Evolutionary conservation across 2,888 invertebrate species (phyloP), one percentile per base, ranked within the genome.

Genomic region (Tigriopus californicus): DNA sequence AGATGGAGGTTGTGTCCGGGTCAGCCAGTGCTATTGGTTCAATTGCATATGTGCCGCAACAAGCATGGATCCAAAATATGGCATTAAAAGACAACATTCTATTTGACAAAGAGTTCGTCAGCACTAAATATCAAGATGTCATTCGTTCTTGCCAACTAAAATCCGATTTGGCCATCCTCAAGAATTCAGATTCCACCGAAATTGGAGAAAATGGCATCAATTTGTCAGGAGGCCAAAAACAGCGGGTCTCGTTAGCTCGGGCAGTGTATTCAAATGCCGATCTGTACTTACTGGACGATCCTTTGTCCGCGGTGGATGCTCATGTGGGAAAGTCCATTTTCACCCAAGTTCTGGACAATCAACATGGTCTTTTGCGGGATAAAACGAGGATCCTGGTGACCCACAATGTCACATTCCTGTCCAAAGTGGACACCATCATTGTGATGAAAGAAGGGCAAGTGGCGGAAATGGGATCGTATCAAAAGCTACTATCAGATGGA

Each of bases 321-420:
- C 95, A 97, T 70, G 95, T 97, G 55, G 95, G 95, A 13, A 92
- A 91, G 74, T 94, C 95, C 70, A 90, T 97, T 67, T 97, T 97
- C 69, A 88, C 95, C 64, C 80, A 90, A 70, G 89, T 90, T 33
- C 80, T 97, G 62, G 89, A 92, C 40, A 91, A 13, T 33, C 83
- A 86, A 0, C 66, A 68, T 60, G 42, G 56, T 24, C 64, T 88
- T n/a, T 73, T 88, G 57, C 79, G 80, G 65, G 72, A 74, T 65
- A 86, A 83, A 75, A 94, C 95, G 0, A 78, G 95, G 62, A 73
- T 98, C 51, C 77, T 97, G 67, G 95, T 97, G 22, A 98, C 97
- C 0, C 95, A 98, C 71, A 86, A 89, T 64, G 83, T 97, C 58
- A 87, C 90, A 11, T 94, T 87, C 73, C 76, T 97, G 65, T 85